Percentiles rank a stretch among this genome's conserved stretches.
Evolutionary conservation across 1,140 invertebrate genomes (phyloP).

Genomic region (Drosophila kanapiae): DNA sequence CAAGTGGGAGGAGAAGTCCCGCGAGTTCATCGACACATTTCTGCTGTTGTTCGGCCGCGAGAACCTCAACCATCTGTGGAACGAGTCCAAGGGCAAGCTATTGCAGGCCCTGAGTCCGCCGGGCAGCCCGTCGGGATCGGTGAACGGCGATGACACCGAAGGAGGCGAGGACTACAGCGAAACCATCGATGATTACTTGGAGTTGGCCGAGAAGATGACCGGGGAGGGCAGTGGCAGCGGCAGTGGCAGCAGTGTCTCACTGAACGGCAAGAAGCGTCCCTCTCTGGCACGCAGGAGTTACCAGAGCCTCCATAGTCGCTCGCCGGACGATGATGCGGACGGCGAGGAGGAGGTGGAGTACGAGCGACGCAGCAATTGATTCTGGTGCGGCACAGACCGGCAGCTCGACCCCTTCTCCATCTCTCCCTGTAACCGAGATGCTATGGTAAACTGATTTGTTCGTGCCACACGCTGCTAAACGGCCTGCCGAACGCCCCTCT

Average conservation of each 20-base stretch:
- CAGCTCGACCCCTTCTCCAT: constrained; percentile 11
- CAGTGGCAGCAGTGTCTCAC: constrained; percentile 30
- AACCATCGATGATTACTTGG: constrained; percentile 64
- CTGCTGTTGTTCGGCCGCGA: constrained; percentile 96
- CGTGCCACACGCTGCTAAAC: constrained; percentile 27
- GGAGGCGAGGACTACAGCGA: constrained; percentile 50
- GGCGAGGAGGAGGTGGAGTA: constrained; percentile 25
- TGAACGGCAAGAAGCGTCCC: constrained; percentile 34
- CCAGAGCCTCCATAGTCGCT: constrained; percentile 26
- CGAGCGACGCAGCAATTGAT: constrained; percentile 41
- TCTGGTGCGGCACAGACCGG: constrained; percentile 12
- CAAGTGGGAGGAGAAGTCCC: constrained; percentile 98
- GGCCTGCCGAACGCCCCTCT: constrained; percentile 13
- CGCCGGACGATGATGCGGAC: constrained; percentile 18
- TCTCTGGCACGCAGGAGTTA: constrained; percentile 38
- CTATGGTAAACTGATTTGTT: constrained; percentile 68
- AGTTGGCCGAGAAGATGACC: constrained; percentile 42
- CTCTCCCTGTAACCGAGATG: constrained; percentile 31
- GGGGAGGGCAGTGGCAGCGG: constrained; percentile 2
- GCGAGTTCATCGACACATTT: constrained; percentile 98
- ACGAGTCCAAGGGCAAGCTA: constrained; percentile 94
- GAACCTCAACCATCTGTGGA: constrained; percentile 94
- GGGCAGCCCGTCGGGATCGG: constrained; percentile 89
- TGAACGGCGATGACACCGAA: constrained; percentile 87
- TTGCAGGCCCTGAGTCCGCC: constrained; percentile 96